phyloP scores from a whole-genome alignment of 2,888 invertebrate species.

The Polydrusus cervinus region DNA sequence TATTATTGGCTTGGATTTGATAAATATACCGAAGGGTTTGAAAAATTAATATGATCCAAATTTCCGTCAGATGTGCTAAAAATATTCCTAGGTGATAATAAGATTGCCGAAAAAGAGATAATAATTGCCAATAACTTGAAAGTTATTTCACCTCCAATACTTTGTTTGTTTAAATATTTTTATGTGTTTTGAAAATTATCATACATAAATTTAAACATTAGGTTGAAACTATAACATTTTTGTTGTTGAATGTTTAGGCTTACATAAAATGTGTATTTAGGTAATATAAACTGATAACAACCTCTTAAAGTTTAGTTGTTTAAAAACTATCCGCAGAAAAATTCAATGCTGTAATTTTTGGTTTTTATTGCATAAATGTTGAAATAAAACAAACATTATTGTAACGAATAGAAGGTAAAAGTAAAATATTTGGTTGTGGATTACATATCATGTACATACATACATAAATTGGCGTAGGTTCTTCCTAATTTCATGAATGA shows the following conservation, averaged over 20 bases:
- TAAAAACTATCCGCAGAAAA: not conserved
- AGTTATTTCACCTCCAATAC: not conserved
- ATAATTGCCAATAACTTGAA: not conserved
- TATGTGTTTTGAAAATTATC: constrained; percentile 1
- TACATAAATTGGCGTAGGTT: not conserved
- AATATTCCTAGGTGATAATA: not conserved
- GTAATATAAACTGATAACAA: constrained; percentile 12
- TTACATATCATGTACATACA: not conserved
- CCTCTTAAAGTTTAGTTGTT: constrained; percentile 21
- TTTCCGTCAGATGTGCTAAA: no score
- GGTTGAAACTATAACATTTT: no score
- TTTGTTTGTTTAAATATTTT: constrained; percentile 2
- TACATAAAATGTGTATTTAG: constrained; percentile 23
- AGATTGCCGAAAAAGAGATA: not conserved
- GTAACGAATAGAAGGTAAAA: not conserved
- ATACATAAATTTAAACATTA: constrained; percentile 1
- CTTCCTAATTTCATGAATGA: not conserved
- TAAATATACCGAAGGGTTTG: no score
- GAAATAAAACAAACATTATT: not conserved
- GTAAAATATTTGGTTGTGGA: not conserved
- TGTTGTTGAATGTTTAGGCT: constrained; percentile 20
- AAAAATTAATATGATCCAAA: no score
- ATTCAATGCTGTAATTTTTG: not conserved
- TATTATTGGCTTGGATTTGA: no score
- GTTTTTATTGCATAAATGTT: not conserved